phyloP scores from a whole-genome alignment of 2,113 vertebrate species.

The Rhynchomys soricoides region DNA sequence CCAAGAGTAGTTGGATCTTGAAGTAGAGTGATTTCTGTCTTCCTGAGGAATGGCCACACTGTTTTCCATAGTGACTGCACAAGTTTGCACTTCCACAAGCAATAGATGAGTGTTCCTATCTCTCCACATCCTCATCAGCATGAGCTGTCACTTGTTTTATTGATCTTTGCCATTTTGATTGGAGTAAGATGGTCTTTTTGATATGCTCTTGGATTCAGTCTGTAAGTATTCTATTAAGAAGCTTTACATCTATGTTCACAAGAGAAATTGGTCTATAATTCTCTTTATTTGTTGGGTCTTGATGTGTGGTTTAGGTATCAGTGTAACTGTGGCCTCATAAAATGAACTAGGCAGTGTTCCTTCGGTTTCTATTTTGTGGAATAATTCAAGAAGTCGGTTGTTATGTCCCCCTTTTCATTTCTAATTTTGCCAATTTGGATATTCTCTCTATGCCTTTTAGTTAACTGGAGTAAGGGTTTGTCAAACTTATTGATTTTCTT shows the following conservation, averaged over 20 bases:
- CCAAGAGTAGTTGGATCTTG: neutral
- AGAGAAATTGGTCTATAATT: neutral
- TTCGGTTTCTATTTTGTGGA: neutral
- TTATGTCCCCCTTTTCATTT: neutral
- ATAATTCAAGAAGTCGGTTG: neutral
- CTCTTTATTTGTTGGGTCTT: neutral
- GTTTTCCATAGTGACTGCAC: neutral
- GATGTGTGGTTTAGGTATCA: neutral
- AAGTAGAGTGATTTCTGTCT: neutral
- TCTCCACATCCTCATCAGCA: neutral
- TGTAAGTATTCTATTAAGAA: neutral
- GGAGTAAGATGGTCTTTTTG: neutral
- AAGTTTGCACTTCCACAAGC: neutral
- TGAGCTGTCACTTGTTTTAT: neutral
- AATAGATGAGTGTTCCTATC: neutral
- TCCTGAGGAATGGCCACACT: neutral
- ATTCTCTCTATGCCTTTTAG: neutral
- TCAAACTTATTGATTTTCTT: neutral
- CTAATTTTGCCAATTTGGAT: neutral
- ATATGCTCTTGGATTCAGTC: neutral
- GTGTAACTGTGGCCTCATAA: neutral
- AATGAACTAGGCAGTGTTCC: neutral
- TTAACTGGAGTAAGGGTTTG: neutral
- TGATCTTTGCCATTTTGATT: neutral
- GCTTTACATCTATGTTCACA: neutral